phyloP scores from a whole-genome alignment of 2,888 invertebrate genomes.

The Athalia rosae region DNA sequence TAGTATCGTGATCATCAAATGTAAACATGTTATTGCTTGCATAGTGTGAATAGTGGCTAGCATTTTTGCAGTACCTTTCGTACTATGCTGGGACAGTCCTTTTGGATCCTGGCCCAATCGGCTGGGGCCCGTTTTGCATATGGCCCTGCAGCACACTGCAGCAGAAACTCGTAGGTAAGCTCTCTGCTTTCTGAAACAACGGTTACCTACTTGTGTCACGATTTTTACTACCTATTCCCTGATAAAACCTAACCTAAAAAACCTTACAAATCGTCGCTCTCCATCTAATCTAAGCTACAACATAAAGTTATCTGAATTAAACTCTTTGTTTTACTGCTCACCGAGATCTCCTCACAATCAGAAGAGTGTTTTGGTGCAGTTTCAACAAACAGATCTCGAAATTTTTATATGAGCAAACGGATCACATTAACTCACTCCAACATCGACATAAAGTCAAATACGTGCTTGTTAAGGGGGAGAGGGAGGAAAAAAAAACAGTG shows the following conservation, averaged over 20 bases:
- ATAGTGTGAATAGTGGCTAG: conserved; percentile 53
- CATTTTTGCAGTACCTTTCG: conserved; percentile 73
- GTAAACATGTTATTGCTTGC: background rate
- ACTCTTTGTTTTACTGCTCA: too few species aligned
- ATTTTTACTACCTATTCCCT: background rate
- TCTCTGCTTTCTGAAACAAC: conserved; percentile 62
- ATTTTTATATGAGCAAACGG: too few species aligned
- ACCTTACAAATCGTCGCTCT: too few species aligned
- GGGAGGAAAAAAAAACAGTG: background rate
- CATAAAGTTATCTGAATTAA: too few species aligned
- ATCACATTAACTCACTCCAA: background rate
- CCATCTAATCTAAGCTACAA: too few species aligned
- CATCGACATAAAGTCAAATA: background rate
- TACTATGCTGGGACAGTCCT: conserved; percentile 75
- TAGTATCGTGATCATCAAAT: background rate
- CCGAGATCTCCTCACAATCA: too few species aligned
- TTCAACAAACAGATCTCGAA: background rate
- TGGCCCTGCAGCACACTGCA: conserved; percentile 76
- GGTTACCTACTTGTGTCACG: conserved; percentile 29
- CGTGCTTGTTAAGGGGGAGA: background rate
- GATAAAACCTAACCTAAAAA: too few species aligned
- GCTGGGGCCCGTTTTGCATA: conserved; percentile 75
- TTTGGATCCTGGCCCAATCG: conserved; percentile 76
- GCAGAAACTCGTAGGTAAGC: conserved; percentile 74
- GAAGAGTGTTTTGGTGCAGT: background rate